Evolutionary conservation across 2,888 invertebrate genomes (phyloP), one percentile per base, ranked within the genome.

Genomic region (Teinopalpus imperialis): DNA sequence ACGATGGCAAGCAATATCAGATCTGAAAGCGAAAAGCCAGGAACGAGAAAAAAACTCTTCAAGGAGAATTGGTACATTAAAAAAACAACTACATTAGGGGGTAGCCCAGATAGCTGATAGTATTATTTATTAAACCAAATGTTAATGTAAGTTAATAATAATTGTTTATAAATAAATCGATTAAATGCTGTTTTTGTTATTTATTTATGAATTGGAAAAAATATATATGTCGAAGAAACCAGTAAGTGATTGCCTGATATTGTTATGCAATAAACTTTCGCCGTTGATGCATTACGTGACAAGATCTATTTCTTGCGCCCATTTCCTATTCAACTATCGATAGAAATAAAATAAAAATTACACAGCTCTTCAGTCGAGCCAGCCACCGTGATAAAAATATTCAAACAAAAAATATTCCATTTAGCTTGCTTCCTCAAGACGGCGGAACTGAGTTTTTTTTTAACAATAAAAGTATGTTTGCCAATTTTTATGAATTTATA

Each of bases 11-110:
- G 74, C 56, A 83, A 82, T 66, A 52, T 72, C 44, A 74, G 74
- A 53, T 77, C 81, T 18, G 75, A 82, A 61, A 81, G 74, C 61
- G 80, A 82, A 63, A 79, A 80, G 53, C 77, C 81, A 3, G 82
- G 74, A 18, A 68, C 68, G 53, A 74, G 80, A 50, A 87, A 87
- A 69, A 87, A 89, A 59, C 53, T 82, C 16, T 85, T 80, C 59
- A 79, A 81, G 72, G 87, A 88, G 61, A 89, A 87, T 57, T 87
- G 79, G 74, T 85, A 83, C 53, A 75, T 87, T 37, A 87, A 87
- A 61, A 82, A 87, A 71, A 81, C 83, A 6, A 81, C 73, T 52
- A 70, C 80, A 54, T 66, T 77, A 50, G 67, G 79, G 51, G 69
- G 77, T 56, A 69, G 83, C 54, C 65, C 78, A 54, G 54, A 75